Evolutionary conservation across 2,888 invertebrate species (phyloP).

Genomic region (Torymus tubicola): DNA sequence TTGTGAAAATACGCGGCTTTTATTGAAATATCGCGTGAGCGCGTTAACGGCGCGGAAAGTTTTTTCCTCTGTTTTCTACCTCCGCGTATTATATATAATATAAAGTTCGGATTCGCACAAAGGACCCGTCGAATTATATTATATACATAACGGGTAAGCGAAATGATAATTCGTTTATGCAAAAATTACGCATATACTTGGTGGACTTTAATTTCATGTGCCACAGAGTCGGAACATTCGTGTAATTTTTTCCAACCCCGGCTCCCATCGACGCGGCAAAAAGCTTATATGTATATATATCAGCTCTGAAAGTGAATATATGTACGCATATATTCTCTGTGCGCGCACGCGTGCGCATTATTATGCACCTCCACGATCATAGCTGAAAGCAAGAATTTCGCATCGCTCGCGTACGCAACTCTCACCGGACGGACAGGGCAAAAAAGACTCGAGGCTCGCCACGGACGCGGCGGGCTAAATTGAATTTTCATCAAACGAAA

Average conservation of each 20-base stretch:
- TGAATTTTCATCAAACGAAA: slow-evolving; percentile 46
- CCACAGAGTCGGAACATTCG: too few species aligned
- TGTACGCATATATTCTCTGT: background rate
- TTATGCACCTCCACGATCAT: slow-evolving; percentile 30
- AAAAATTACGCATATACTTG: too few species aligned
- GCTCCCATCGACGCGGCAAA: too few species aligned
- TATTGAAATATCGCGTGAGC: slow-evolving; percentile 5
- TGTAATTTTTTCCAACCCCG: too few species aligned
- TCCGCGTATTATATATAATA: background rate
- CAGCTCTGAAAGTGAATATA: too few species aligned
- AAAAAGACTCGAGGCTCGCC: background rate
- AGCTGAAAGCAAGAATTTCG: slow-evolving; percentile 28
- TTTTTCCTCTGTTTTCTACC: background rate
- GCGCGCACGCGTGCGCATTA: background rate
- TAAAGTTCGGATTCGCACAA: slow-evolving; percentile 22
- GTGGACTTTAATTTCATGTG: too few species aligned
- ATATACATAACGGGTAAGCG: slow-evolving; percentile 1
- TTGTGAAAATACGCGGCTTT: slow-evolving; percentile 12
- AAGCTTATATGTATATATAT: too few species aligned
- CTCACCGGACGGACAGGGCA: background rate
- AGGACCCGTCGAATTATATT: slow-evolving; percentile 3
- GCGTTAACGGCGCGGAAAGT: background rate
- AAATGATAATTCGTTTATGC: background rate
- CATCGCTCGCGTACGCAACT: background rate
- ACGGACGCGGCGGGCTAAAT: slow-evolving; percentile 5